phyloP scores from a whole-genome alignment of 2,888 invertebrate species.

The Augochlorella aurata region DNA sequence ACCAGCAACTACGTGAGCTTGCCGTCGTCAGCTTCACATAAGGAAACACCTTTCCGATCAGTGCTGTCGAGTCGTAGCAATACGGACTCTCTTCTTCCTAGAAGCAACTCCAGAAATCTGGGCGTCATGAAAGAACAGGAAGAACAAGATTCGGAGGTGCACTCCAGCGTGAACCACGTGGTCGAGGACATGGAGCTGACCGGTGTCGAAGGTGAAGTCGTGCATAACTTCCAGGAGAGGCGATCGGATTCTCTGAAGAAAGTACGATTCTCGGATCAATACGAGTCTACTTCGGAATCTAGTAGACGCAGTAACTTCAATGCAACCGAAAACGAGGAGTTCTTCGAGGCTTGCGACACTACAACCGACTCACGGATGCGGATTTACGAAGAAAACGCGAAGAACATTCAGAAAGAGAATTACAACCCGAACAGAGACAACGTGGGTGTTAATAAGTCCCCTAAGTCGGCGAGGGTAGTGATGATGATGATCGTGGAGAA shows the following conservation, averaged over 20 bases:
- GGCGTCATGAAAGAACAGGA: slow-evolving; percentile 53
- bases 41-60: slow-evolving; percentile 54
- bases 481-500: slow-evolving; percentile 78
- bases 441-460: neutral
- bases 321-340: slow-evolving; percentile 63
- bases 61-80: slow-evolving; percentile 22
- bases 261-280: slow-evolving; percentile 73
- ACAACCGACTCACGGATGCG: slow-evolving; percentile 11
- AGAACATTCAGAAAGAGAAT: slow-evolving; percentile 60
- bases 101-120: slow-evolving; percentile 52
- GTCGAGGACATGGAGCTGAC: slow-evolving; percentile 58
- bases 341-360: slow-evolving; percentile 66
- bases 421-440: neutral
- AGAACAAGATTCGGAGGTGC: slow-evolving; percentile 19
- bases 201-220: neutral
- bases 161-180: slow-evolving; percentile 9
- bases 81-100: slow-evolving; percentile 27
- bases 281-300: slow-evolving; percentile 21
- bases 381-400: slow-evolving; percentile 46
- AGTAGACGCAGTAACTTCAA: slow-evolving; percentile 8
- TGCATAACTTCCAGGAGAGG: slow-evolving; percentile 12
- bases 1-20: slow-evolving; percentile 52
- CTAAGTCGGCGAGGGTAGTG: slow-evolving; percentile 69
- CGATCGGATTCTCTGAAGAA: slow-evolving; percentile 63
- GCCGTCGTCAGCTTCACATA: slow-evolving; percentile 12